phyloP scores from a whole-genome alignment of 2,888 invertebrate species.

The Pantelozetes paolii region DNA sequence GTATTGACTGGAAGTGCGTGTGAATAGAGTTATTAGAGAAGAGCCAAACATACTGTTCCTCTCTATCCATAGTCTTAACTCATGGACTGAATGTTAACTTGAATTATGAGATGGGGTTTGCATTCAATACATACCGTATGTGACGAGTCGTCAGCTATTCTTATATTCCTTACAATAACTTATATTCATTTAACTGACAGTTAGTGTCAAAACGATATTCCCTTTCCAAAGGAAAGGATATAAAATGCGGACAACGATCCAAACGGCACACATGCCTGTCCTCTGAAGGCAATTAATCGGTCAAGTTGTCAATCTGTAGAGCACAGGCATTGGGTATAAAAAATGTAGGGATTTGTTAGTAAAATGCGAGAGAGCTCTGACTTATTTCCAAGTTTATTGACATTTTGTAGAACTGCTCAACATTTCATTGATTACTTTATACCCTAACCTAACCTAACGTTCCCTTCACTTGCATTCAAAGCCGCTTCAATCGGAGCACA shows the following conservation, averaged over 20 bases:
- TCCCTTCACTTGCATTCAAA: neutral
- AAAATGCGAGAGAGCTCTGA: neutral
- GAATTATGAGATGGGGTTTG: constrained; percentile 13
- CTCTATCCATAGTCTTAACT: neutral
- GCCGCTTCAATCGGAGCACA: neutral
- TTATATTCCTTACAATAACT: constrained; percentile 13
- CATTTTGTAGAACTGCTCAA: constrained; percentile 5
- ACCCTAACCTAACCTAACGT: neutral
- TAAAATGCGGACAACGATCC: neutral
- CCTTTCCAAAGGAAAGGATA: neutral
- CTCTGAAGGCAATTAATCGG: neutral
- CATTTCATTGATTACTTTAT: constrained; percentile 28
- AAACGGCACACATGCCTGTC: neutral
- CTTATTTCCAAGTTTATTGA: constrained; percentile 9
- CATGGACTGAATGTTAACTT: constrained; percentile 1
- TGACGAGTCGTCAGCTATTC: neutral
- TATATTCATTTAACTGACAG: constrained; percentile 20
- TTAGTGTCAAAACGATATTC: neutral
- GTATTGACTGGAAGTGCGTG: constrained; percentile 14
- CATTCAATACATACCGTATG: neutral
- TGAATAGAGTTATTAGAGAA: neutral
- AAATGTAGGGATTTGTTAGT: constrained; percentile 2
- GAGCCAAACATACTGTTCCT: neutral
- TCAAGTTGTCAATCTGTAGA: constrained; percentile 14
- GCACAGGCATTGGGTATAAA: neutral